Evolutionary conservation across 2,113 vertebrate genomes (phyloP), one percentile per base, ranked within the genome.

Genomic region (Elephas maximus): DNA sequence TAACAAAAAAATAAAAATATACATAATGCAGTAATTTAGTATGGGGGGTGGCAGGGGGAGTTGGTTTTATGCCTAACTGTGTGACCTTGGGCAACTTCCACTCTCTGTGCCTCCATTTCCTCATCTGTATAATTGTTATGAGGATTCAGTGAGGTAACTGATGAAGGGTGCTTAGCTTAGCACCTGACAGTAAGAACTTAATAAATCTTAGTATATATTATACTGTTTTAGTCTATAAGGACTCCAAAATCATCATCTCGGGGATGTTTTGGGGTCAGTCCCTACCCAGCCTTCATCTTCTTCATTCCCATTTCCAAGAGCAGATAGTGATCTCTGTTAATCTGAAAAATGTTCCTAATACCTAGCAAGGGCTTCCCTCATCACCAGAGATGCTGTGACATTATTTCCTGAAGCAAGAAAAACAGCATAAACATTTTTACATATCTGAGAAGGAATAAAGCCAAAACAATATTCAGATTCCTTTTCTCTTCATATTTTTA

Each of bases 101-200:
- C 10, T 60, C 3, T 53, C 44, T 33, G 14, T 65, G 51, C 21
- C 71, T 89, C 65, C 41, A 62, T 73, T 84, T 88, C 63, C 26
- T 91, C 30, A 82, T 85, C 53, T 86, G 23, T 57, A 26, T 80
- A 73, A 86, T 73, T 91, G 63, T 81, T 94, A 63, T 20, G 23
- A 88, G 9, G 86, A 82, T 44, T 89, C 78, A 92, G 77, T 60
- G 74, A 95, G 44, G 60, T 79, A 84, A 77, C 11, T 41, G 7
- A 84, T 63, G 2, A 23, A 77, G 18, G 17, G 5, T 92, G 26
- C 41, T 92, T 95, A 85, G 62, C 51, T 93, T 3, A 78, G 51
- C 86, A 89, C 65, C 28, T 96, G 77, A 33, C 84, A 96, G 14
- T 90, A 93, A 82, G 33, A 88, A 76, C 37, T 69, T 67, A 81